Conservation (phyloP, 2,888 invertebrate species). For the Xylophagus ater region DNA sequence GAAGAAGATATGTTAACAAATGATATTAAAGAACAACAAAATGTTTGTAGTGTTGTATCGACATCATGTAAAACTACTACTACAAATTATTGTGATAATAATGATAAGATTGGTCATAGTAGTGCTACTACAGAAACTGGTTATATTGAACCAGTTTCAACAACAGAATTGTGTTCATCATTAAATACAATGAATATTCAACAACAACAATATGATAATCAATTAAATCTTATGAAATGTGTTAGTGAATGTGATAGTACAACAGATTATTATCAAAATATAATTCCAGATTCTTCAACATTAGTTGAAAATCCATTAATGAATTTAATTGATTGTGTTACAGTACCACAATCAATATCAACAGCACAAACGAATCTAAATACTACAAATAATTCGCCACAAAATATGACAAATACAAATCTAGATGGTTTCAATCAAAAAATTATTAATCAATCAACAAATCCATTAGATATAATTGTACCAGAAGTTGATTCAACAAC, state of each 20-base stretch:
- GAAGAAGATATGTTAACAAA: not conserved
- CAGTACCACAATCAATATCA: not conserved
- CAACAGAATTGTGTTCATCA: slow-evolving; percentile 15
- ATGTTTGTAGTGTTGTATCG: not conserved
- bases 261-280: slow-evolving; percentile 20
- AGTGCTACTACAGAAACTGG: slow-evolving; percentile 15
- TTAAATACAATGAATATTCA: slow-evolving; percentile 1
- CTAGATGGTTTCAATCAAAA: not conserved
- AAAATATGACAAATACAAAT: slow-evolving; percentile 1
- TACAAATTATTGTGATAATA: slow-evolving; percentile 8
- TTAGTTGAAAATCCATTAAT: not conserved
- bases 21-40: not conserved
- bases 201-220: slow-evolving; percentile 5
- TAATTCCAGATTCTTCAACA: not conserved
- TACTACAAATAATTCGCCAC: not conserved
- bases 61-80: not conserved
- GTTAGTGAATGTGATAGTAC: slow-evolving; percentile 25
- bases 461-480: slow-evolving; percentile 18
- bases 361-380: not conserved
- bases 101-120: slow-evolving; percentile 11
- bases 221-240: slow-evolving; percentile 17
- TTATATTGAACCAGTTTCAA: slow-evolving; percentile 18
- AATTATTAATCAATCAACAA: slow-evolving; percentile 9
- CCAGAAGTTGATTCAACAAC: slow-evolving; percentile 25
- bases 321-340: not conserved